Conservation (phyloP, 1,140 invertebrate species). For the Lepidurus packardi region DNA sequence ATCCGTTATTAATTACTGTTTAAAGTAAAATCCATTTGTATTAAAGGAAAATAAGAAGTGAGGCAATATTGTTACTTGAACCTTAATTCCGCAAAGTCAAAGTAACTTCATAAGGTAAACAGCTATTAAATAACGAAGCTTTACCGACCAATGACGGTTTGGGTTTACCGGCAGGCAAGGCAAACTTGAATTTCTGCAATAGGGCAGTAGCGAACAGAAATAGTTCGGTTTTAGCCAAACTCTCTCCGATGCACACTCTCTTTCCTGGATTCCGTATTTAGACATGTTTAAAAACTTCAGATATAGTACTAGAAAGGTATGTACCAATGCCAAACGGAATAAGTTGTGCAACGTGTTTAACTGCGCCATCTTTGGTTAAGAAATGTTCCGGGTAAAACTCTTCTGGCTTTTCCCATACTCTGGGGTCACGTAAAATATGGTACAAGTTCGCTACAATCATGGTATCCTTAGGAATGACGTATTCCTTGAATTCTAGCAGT, state of each 20-base stretch:
- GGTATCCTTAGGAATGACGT: too few species aligned
- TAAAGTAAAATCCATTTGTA: too few species aligned
- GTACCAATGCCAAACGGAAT: background rate
- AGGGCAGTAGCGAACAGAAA: slow-evolving; percentile 42
- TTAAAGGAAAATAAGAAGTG: too few species aligned
- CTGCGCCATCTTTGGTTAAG: slow-evolving; percentile 33
- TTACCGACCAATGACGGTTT: background rate
- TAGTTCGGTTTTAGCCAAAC: slow-evolving; percentile 44
- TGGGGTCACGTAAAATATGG: too few species aligned
- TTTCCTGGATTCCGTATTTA: slow-evolving; percentile 23
- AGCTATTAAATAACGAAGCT: background rate
- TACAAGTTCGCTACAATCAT: too few species aligned
- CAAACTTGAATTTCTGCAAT: slow-evolving; percentile 23
- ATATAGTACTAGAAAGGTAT: background rate
- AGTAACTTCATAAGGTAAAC: background rate
- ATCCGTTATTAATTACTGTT: too few species aligned
- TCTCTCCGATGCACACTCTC: slow-evolving; percentile 44
- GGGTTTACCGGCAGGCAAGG: background rate
- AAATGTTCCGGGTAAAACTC: slow-evolving; percentile 37
- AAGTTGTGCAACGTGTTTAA: background rate
- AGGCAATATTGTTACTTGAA: too few species aligned
- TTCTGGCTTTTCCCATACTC: too few species aligned
- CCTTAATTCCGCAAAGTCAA: too few species aligned
- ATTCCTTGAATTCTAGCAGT: slow-evolving; percentile 24
- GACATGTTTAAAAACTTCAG: background rate